Evolutionary conservation across 2,888 invertebrate genomes (phyloP).

Genomic region (Drosophila neoperkinsi): DNA sequence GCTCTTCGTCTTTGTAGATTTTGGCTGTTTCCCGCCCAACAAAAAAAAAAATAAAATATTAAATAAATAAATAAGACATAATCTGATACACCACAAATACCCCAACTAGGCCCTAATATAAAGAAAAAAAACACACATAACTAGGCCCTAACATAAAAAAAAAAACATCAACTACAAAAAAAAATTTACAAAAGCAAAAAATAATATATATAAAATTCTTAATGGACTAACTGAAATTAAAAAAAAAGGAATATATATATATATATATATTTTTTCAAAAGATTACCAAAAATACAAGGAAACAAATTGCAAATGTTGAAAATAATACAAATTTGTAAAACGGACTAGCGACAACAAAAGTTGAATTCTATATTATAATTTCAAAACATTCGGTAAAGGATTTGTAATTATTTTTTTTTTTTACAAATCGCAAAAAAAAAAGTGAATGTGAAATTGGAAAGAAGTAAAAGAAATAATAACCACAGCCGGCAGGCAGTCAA

Average conservation of each 20-base stretch:
- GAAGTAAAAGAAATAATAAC: not conserved
- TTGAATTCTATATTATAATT: constrained; percentile 11
- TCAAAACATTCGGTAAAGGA: constrained; percentile 7
- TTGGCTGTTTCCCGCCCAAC: constrained; percentile 76
- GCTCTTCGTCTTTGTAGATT: constrained; percentile 74
- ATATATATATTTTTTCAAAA: not conserved
- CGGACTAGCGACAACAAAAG: constrained; percentile 17
- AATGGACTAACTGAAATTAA: constrained; percentile 17
- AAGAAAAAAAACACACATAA: not conserved
- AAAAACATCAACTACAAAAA: constrained; percentile 10
- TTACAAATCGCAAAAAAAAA: constrained; percentile 1
- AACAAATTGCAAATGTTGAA: constrained; percentile 15
- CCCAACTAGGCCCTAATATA: constrained; percentile 23
- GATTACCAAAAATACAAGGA: constrained; percentile 5
- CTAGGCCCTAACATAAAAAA: not conserved
- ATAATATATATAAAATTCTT: constrained; percentile 11
- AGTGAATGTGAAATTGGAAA: constrained; percentile 33
- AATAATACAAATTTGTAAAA: constrained; percentile 10
- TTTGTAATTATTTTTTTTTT: not conserved
- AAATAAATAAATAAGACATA: constrained; percentile 26
- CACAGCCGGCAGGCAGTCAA: not conserved
- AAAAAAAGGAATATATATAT: not conserved
- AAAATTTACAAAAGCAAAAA: constrained; percentile 37
- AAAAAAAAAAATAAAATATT: constrained; percentile 25
- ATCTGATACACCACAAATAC: constrained; percentile 13